Evolutionary conservation across 30 jellyfish, hydroid and myxozoan species (phyloP).

Genomic region (Aurelia sp.): DNA sequence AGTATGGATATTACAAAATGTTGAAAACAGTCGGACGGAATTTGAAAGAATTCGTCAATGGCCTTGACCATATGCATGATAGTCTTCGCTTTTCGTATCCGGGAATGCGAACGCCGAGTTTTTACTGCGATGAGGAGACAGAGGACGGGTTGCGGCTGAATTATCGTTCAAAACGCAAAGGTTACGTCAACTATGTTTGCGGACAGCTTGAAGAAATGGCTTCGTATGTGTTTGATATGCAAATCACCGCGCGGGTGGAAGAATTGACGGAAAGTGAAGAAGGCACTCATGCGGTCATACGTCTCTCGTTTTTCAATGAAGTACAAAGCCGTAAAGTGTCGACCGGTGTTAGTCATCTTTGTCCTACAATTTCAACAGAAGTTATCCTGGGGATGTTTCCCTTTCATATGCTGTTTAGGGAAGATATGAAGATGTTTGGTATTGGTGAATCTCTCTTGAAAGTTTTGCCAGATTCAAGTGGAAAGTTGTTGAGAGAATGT

Average conservation of each 20-base stretch:
- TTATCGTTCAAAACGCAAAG: constrained; percentile 67
- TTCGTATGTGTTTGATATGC: constrained; percentile 19
- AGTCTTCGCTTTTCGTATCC: constrained; percentile 70
- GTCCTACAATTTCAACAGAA: constrained; percentile 67
- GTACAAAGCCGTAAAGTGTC: constrained; percentile 36
- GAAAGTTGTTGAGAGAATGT: constrained; percentile 18
- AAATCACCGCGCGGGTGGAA: constrained; percentile 31
- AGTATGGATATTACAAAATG: constrained; percentile 65
- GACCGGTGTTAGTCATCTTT: constrained; percentile 42
- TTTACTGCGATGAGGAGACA: constrained; percentile 61
- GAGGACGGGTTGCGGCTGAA: constrained; percentile 57
- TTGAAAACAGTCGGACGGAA: constrained; percentile 69
- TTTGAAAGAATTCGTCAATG: constrained; percentile 66
- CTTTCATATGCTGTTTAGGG: constrained; percentile 50
- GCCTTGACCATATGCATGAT: constrained; percentile 71
- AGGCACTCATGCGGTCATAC: constrained; percentile 51
- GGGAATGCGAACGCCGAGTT: constrained; percentile 72
- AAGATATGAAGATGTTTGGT: constrained; percentile 66
- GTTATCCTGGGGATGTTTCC: constrained; percentile 62
- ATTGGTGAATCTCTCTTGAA: constrained; percentile 57
- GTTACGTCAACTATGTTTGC: constrained; percentile 45
- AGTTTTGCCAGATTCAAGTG: constrained; percentile 57
- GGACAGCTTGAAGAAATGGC: constrained; percentile 76
- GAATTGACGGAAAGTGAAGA: constrained; percentile 19
- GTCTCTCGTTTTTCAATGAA: constrained; percentile 21